A percentile compares a stretch with the other conserved stretches of the same genome.
These are phyloP conservation scores for Barbus barbus DNA, from an alignment of 2,113 vertebrate species.

Conservation along the genomic window DNA sequence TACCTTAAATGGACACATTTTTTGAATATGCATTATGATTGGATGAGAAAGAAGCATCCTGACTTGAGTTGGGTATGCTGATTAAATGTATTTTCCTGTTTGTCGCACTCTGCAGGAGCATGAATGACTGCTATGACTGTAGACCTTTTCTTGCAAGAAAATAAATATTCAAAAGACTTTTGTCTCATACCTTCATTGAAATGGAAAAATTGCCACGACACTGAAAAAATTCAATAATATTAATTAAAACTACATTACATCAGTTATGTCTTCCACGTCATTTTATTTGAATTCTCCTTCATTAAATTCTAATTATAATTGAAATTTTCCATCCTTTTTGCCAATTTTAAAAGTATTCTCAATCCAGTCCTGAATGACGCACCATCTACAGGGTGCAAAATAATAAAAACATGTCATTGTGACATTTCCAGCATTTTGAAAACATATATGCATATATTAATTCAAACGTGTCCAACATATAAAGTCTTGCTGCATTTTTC, in stretches of 20 bases:
- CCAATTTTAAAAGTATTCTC: not conserved
- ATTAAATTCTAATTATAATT: not conserved
- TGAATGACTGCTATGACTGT: too few species aligned
- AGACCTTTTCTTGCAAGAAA: too few species aligned
- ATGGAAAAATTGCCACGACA: not conserved
- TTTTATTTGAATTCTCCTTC: not conserved
- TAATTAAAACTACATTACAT: not conserved
- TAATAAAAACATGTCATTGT: not conserved
- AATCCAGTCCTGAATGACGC: not conserved
- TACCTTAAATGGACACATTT: too few species aligned
- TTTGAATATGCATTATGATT: too few species aligned
- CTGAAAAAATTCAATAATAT: too few species aligned
- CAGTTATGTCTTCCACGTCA: not conserved
- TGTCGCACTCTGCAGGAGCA: too few species aligned
- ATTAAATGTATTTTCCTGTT: too few species aligned
- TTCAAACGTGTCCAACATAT: not conserved
- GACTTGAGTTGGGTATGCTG: too few species aligned
- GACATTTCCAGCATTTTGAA: not conserved
- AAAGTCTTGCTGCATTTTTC: not conserved
- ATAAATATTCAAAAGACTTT: too few species aligned
- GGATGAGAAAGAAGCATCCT: too few species aligned
- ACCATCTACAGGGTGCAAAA: not conserved
- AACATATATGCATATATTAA: not conserved
- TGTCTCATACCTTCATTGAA: too few species aligned
- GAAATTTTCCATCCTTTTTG: not conserved